These are phyloP conservation scores for Coilia nasus DNA, from an alignment of 2,797 vertebrate genomes.

Conservation along the genomic window DNA sequence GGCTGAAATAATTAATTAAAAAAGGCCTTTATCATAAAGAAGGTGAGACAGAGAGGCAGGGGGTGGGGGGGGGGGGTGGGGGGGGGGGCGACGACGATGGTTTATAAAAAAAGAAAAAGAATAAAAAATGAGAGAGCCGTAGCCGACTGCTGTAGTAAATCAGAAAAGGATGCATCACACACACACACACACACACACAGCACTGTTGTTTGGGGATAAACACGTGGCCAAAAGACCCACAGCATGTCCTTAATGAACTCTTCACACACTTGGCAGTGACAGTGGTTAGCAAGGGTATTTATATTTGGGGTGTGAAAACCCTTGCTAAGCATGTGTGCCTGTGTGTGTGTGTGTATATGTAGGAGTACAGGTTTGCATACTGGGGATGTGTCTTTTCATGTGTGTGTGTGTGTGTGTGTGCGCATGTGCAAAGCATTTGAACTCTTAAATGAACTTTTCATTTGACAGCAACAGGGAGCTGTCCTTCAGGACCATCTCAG, in stretches of 20 bases:
- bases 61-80: no score
- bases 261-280: not conserved
- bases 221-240: not conserved
- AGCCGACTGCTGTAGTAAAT: slow-evolving; percentile 30
- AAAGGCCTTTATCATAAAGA: slow-evolving; percentile 50
- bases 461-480: not conserved
- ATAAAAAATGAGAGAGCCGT: not conserved
- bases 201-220: not conserved
- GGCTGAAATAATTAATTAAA: slow-evolving; percentile 36
- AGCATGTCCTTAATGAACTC: not conserved
- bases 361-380: no score
- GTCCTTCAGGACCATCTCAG: not conserved
- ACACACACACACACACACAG: not conserved
- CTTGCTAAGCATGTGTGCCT: not conserved
- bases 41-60: slow-evolving; percentile 40
- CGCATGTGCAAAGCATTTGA: not conserved
- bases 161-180: slow-evolving; percentile 37
- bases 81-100: not conserved
- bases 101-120: slow-evolving; percentile 6
- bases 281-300: no score
- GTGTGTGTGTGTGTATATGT: not conserved
- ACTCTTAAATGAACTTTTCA: not conserved
- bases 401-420: not conserved
- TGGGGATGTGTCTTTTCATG: not conserved
- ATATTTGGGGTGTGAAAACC: not conserved